Evolutionary conservation across 1,140 invertebrate species (phyloP).

Genomic region (Zaprionus davidi): DNA sequence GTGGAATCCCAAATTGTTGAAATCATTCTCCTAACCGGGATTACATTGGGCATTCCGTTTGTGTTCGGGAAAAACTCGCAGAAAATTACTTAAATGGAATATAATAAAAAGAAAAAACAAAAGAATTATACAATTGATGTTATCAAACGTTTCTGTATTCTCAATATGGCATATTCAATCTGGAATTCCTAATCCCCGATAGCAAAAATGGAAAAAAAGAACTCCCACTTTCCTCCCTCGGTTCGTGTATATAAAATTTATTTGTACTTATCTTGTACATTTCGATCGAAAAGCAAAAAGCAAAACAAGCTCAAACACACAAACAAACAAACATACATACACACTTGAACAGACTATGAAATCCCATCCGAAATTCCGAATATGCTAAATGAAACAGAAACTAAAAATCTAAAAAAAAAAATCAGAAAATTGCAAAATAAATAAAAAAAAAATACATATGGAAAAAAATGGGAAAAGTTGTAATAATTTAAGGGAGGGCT

Average conservation of each 20-base stretch:
- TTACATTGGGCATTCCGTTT: not conserved
- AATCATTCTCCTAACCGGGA: not conserved
- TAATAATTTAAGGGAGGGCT: not conserved
- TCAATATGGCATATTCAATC: constrained; percentile 16
- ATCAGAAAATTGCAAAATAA: constrained; percentile 51
- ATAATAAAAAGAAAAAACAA: constrained; percentile 19
- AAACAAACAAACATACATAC: not conserved
- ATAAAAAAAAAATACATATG: constrained; percentile 66
- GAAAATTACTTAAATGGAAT: constrained; percentile 12
- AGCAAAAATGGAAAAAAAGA: not conserved
- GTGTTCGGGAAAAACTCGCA: constrained; percentile 4
- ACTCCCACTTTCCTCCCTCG: not conserved
- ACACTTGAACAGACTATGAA: constrained; percentile 2
- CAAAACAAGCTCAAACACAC: constrained; percentile 5
- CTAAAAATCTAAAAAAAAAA: constrained; percentile 22
- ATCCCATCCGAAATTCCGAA: constrained; percentile 3
- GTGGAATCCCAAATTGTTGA: not conserved
- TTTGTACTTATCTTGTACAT: constrained; percentile 38
- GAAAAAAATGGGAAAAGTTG: not conserved
- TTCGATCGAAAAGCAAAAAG: constrained; percentile 29
- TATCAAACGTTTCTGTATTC: constrained; percentile 23
- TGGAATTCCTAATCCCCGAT: not conserved
- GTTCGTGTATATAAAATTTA: constrained; percentile 38
- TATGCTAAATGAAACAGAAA: constrained; percentile 22
- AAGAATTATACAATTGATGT: constrained; percentile 13